Conservation (phyloP, 2,888 invertebrate species). For the Ormyrus labotus region DNA sequence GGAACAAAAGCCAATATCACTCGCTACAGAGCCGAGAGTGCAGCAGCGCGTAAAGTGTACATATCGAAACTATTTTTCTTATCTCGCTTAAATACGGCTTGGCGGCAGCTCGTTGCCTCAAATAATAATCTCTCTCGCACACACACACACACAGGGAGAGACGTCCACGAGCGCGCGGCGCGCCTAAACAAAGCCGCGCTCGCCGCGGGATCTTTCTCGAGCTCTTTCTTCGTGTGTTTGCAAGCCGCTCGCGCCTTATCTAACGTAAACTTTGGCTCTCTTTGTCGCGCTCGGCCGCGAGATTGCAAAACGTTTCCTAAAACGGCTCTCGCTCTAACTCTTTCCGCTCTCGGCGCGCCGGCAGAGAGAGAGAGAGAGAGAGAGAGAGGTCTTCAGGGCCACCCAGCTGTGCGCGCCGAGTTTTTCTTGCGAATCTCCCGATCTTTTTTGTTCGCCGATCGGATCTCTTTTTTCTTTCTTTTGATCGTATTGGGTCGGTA, state of each 20-base stretch:
- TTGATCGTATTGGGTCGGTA: no score
- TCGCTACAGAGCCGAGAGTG: not conserved
- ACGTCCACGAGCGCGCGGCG: slow-evolving; percentile 56
- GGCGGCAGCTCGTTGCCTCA: slow-evolving; percentile 1
- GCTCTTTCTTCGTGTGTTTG: slow-evolving; percentile 62
- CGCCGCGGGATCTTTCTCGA: slow-evolving; percentile 27
- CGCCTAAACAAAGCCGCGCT: slow-evolving; percentile 65
- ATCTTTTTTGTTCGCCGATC: no score
- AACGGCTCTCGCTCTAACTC: slow-evolving; percentile 39
- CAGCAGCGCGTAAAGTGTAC: not conserved
- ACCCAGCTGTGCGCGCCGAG: slow-evolving; percentile 20
- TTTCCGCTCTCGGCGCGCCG: slow-evolving; percentile 33
- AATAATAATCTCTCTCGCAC: slow-evolving; percentile 58
- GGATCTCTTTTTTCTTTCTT: no score
- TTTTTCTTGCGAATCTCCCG: not conserved
- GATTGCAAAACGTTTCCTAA: slow-evolving; percentile 54
- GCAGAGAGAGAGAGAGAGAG: not conserved
- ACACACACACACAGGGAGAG: no score
- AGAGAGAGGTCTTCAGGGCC: slow-evolving; percentile 16
- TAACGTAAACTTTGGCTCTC: slow-evolving; percentile 68
- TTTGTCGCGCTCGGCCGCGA: slow-evolving; percentile 58
- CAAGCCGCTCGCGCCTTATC: slow-evolving; percentile 63
- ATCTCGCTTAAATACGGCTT: slow-evolving; percentile 55
- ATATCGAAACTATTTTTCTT: slow-evolving; percentile 53
- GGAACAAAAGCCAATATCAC: not conserved